These are phyloP conservation scores for Astropecten irregularis DNA, from an alignment of 53 echinoderm and acorn worm genomes.

Conservation along the genomic window DNA sequence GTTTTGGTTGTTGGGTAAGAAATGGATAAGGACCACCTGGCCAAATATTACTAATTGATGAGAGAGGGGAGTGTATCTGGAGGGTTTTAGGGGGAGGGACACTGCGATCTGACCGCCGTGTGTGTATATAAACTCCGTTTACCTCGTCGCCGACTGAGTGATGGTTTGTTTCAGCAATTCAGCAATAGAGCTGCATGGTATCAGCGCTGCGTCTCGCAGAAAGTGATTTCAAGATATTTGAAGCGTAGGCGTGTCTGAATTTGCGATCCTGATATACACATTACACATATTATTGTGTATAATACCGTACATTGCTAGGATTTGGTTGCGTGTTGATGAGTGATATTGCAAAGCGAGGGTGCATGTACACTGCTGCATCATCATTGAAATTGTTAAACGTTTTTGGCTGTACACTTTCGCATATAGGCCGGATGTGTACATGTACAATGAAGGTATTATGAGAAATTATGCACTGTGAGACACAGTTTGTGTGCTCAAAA, in stretches of 20 bases:
- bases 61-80: slow-evolving; percentile 22
- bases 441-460: too few relatives aligned
- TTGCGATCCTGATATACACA: too few relatives aligned
- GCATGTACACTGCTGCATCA: not conserved
- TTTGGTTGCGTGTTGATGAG: slow-evolving; percentile 33
- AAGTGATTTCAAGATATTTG: slow-evolving; percentile 14
- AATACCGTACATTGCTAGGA: not conserved
- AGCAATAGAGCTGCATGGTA: too few relatives aligned
- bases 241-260: not conserved
- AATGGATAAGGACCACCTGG: slow-evolving; percentile 22
- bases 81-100: not conserved
- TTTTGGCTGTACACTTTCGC: too few relatives aligned
- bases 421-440: too few relatives aligned
- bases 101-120: not conserved
- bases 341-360: slow-evolving; percentile 1
- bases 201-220: not conserved
- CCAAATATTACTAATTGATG: slow-evolving; percentile 46
- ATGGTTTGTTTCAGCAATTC: not conserved
- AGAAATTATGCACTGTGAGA: too few relatives aligned
- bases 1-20: too few relatives aligned
- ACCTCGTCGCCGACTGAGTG: slow-evolving; percentile 8
- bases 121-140: not conserved
- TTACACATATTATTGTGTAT: too few relatives aligned
- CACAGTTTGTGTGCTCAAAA: too few relatives aligned
- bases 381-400: too few relatives aligned